Evolutionary conservation across 2,888 invertebrate genomes (phyloP).

Genomic region (Erebia palarica): DNA sequence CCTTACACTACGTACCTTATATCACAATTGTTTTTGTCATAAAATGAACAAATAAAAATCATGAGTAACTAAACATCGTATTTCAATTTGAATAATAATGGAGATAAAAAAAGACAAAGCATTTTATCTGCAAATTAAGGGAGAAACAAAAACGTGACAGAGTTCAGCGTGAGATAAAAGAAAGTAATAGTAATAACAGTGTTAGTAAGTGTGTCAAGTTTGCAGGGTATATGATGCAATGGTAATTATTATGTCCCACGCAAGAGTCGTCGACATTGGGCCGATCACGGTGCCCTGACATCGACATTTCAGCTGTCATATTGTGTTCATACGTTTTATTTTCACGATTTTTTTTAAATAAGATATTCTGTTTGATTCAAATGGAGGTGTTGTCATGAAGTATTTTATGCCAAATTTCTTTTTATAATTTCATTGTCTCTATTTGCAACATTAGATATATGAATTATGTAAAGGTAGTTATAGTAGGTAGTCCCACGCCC

Average conservation of each 20-base stretch:
- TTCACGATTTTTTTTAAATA: background rate
- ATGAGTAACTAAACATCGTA: background rate
- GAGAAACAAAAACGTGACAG: conserved; percentile 25
- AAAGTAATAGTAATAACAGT: conserved; percentile 48
- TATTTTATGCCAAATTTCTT: background rate
- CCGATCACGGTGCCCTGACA: conserved; percentile 25
- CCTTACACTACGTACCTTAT: too few species aligned
- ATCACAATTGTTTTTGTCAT: background rate
- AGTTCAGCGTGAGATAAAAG: conserved; percentile 32
- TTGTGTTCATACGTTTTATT: conserved; percentile 3
- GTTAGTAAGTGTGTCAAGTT: conserved; percentile 65
- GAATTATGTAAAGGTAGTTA: too few species aligned
- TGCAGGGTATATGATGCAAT: conserved; percentile 57
- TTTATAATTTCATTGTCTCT: background rate
- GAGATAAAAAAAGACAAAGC: background rate
- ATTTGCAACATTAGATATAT: too few species aligned
- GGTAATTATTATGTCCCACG: conserved; percentile 44
- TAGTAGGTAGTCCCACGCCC: too few species aligned
- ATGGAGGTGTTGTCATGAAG: too few species aligned
- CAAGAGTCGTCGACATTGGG: conserved; percentile 50
- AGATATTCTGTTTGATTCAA: too few species aligned
- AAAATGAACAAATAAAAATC: background rate
- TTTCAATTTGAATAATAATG: background rate
- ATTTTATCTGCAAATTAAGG: conserved; percentile 3
- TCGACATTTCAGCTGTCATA: conserved; percentile 18